Base-by-base conservation (phyloP, 2,888 invertebrate species). In the Acanthosoma haemorrhoidale region DNA sequence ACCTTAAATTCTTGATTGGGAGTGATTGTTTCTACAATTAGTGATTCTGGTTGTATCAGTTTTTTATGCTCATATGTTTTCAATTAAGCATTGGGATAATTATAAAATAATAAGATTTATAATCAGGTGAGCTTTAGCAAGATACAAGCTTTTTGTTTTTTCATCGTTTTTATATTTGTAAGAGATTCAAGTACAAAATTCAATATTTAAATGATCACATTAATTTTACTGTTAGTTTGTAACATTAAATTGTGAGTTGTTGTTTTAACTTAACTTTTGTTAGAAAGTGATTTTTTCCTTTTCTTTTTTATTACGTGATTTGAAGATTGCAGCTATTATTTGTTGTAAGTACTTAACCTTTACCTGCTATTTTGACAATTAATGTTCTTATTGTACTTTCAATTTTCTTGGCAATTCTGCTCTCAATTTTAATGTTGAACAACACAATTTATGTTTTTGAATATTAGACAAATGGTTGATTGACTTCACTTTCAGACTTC, bases 121-220 rank as follows among this genome's bases (percentile, higher is more conserved):
- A 29, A 64, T 38, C 64, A 64, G 64, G 64, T 64, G 64, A 64
- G 64, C 64, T 39, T 36, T 43, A 64, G 64, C 64, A 29, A 63
- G 38, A 41, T 41, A 64, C 64, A 43, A 25, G 25, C 15, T 29
- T 64, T 64, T 64, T 41, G 18, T 51, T 51, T 51, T 43, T 51
- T 51, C 51, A 25, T 51, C 25, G 51, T 51, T 51, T 51, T 25
- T n/a, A 51, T n/a, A 51, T 1, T 51, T 25, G 25, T 51, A 51
- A 51, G 51, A 51, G 29, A 51, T 51, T 25, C 51, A 51, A 51
- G 13, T 51, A n/a, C 51, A 51, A 51, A 51, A 51, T 51, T 51
- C 25, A 51, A 25, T 51, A 25, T 51, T 51, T 25, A 25, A 25
- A n/a, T 51, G 25, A 25, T n/a, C 21, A 25, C 25, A 25, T 51